phyloP scores from a whole-genome alignment of 2,113 vertebrate species.

The Petaurus breviceps region DNA sequence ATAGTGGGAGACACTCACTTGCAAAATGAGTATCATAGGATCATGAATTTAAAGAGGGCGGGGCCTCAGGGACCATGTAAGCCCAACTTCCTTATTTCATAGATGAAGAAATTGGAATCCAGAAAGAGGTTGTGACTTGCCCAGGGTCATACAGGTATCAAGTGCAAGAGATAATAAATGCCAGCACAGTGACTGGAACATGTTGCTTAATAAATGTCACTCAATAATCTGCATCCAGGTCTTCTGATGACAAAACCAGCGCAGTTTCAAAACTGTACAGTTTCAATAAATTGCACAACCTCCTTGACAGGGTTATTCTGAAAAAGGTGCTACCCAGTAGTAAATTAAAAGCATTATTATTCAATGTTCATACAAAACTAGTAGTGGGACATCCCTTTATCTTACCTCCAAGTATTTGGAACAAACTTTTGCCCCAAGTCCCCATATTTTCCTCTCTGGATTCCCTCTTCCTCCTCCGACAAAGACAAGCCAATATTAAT shows the following conservation, averaged over 20 bases:
- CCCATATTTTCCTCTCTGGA: neutral
- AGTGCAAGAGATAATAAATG: neutral
- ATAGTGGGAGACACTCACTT: neutral
- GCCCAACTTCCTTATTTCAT: neutral
- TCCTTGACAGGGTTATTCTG: neutral
- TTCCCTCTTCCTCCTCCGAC: neutral
- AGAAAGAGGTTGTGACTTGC: neutral
- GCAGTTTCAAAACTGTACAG: too few species aligned
- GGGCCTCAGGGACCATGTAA: neutral
- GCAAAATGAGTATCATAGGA: neutral
- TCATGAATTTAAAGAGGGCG: neutral
- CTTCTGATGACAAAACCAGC: too few species aligned
- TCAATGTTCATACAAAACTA: neutral
- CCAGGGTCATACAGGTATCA: neutral
- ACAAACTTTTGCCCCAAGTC: neutral
- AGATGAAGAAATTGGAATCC: neutral
- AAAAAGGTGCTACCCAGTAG: neutral
- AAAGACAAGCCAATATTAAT: neutral
- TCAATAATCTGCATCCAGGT: too few species aligned
- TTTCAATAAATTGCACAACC: neutral
- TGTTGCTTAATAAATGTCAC: too few species aligned
- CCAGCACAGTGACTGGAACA: too few species aligned
- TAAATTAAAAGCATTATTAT: neutral
- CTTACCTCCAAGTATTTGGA: neutral
- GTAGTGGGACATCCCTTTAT: neutral